Base-by-base conservation (phyloP, 2,113 vertebrate genomes). In the Ifrita kowaldi region DNA sequence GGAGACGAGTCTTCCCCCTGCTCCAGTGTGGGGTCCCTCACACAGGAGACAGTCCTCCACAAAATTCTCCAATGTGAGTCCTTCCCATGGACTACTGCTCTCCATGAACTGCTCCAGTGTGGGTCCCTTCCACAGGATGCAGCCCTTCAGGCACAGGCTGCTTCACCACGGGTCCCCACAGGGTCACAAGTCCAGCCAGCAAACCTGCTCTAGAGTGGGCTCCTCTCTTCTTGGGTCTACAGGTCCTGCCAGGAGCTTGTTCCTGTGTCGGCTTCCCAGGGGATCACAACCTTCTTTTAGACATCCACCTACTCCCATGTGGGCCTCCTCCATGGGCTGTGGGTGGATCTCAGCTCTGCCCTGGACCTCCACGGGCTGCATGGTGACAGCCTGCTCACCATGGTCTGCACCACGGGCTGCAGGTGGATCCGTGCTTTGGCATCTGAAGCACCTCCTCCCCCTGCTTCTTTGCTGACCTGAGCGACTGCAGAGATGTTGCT, bases 161-260 rank as follows among this genome's bases (percentile, higher is more conserved):
- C 62, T 68, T 32, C 35, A 41, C 20, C 1, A 2, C 1, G 8
- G 41, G 14, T 28, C 30, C 30, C 30, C 19, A 41, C 0, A 1
- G 14, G 30, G 30, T 57, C 60, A 56, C 50, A 56, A n/a, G 42
- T 49, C 30, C 70, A 49, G 50, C 23, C 59, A 75, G 35, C 41
- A 65, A 75, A 67, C 16, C 60, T 42, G 24, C 52, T 41, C 44
- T 20, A 3, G 44, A 12, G 9, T 17, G 52, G 44, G 44, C 32
- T 67, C 30, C 60, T 75, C 35, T 65, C 42, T 49, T 22, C 41
- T 5, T 10, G 35, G 60, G 26, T 10, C 13, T 20, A 1, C 32
- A 50, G 52, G 60, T 57, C 35, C 30, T 75, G 52, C n/a, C 42
- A 32, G 60, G 60, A 76, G 3, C 18, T 32, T 59, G 44, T 32